Base-by-base conservation (phyloP, 2,113 vertebrate species). In the Urocolius indicus region DNA sequence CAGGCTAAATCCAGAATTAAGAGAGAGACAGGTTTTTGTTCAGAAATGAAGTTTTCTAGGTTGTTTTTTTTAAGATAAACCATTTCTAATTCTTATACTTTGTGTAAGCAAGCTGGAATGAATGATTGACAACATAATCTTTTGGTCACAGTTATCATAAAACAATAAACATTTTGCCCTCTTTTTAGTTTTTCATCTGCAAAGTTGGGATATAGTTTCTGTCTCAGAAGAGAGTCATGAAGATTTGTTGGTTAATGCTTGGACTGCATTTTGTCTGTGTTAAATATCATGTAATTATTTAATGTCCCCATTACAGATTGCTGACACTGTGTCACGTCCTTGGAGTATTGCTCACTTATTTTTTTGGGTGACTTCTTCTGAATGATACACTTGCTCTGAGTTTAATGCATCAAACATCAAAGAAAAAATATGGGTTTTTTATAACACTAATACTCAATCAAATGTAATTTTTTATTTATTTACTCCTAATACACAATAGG, bases 51-150 rank as follows among this genome's bases (percentile, higher is more conserved):
- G 20, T 21, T 86, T 78, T 92, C 57, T 34, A 38, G 34, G 15
- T 14, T 49, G 46, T 48, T 63, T 65, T 73, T 87, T 66, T 92
- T 95, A 84, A 13, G 52, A 72, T 61, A 90, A 90, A 57, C 29
- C 80, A 86, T 97, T 95, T 96, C 94, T 96, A 97, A 96, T 97
- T 97, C 59, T 94, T 91, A 38, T 89, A 49, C 74, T 85, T 96
- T 58, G 69, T 77, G 51, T 51, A 94, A 94, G 62, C 21, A 94
- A 95, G 69, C 73, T 93, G 54, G 19, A 91, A 78, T 97, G 59
- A 89, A 96, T 95, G 94, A 95, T 79, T 96, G 85, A 95, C 72
- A 92, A 45, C 30, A 45, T 71, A 96, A 92, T 92, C 14, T 41
- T 78, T 95, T 90, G 52, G 68, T 93, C 65, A 72, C 45, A 86